Evolutionary conservation across 2,113 vertebrate species (phyloP).

Genomic region (Nesoenas mayeri): DNA sequence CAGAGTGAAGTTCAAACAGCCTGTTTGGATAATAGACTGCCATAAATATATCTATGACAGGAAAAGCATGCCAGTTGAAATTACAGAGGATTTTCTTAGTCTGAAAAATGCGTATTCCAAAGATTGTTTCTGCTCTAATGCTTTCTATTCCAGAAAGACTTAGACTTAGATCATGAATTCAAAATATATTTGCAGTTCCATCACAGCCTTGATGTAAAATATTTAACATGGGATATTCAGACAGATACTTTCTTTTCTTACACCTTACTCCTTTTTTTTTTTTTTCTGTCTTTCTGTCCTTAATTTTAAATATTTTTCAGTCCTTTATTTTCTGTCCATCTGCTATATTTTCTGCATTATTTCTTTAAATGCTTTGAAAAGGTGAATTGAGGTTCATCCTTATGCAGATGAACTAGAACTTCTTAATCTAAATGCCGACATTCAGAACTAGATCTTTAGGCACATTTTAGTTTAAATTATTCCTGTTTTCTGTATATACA

Average conservation of each 20-base stretch:
- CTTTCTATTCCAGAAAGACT: background rate
- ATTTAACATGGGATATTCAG: background rate
- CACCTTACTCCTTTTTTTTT: background rate
- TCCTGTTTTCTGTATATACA: background rate
- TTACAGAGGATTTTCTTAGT: constrained; percentile 22
- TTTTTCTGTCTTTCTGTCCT: background rate
- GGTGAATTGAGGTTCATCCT: background rate
- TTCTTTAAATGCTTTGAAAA: background rate
- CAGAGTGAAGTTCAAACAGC: constrained; percentile 45
- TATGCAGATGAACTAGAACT: background rate
- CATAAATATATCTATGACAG: constrained; percentile 40
- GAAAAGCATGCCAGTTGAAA: constrained; percentile 23
- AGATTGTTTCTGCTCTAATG: background rate
- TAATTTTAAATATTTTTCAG: background rate
- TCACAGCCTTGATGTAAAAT: background rate
- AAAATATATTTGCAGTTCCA: background rate
- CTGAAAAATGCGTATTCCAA: background rate
- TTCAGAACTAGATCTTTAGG: background rate
- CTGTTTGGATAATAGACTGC: constrained; percentile 49
- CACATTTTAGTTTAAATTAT: background rate
- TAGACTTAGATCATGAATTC: background rate
- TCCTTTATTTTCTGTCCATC: background rate
- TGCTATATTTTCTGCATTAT: background rate
- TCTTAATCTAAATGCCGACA: background rate
- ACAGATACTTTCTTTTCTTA: background rate